Evolutionary conservation across 2,113 vertebrate species (phyloP), one percentile per base, ranked within the genome.

Genomic region (Oryzias melastigma): DNA sequence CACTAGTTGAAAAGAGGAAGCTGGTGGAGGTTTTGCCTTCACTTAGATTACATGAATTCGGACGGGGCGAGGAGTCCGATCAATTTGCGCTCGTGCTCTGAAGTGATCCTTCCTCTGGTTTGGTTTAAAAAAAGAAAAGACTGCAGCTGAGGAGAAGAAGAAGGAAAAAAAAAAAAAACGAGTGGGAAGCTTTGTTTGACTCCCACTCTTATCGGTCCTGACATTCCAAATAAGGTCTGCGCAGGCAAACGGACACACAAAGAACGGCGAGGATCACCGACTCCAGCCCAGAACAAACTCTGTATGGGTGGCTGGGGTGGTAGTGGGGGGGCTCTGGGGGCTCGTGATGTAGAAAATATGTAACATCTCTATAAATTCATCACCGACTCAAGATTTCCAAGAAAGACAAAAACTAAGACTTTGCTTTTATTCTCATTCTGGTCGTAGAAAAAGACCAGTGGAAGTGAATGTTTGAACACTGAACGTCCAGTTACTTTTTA

Each of bases 211-310:
- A 87, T 86, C 89, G 85, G 73, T 74, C 68, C 75, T 88, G 87
- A 91, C 87, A 87, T 87, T 89, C 89, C 90, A 84, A 90, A 87
- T 86, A 86, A 90, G 88, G 89, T 80, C 86, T 80, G 80, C 56
- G 83, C 22, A 65, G 87, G 71, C 62, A 65, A 61, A 75, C 67
- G 59, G 80, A 74, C 79, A 81, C 77, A 75, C 73, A 71, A 76
- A 75, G 69, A 67, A 74, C 79, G 71, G 78, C 77, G 75, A 76
- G 77, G 83, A 69, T 82, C 58, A 44, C 67, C 49, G 65, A 68
- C 73, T 83, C 83, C 71, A 62, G 77, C 82, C 81, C 49, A 83
- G 71, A 75, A 78, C 81, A 81, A 73, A 51, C 73, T 65, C 62
- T 69, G 71, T 68, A 76, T 52, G 40, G 13, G 25, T 20, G 17